Base-by-base conservation (phyloP, 2,113 vertebrate species). In the Scartelaos histophorus region DNA sequence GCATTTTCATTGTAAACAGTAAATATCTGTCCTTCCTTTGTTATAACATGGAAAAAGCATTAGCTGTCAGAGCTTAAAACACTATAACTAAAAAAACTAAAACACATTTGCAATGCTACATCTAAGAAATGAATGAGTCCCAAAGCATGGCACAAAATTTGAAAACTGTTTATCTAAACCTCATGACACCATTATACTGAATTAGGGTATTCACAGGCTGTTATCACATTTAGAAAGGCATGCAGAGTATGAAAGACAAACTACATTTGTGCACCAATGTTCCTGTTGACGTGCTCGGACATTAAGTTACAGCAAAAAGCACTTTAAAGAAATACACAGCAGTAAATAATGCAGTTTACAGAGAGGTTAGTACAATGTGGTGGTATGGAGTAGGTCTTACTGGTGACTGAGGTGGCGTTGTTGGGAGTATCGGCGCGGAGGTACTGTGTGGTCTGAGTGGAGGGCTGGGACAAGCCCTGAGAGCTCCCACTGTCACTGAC, bases 401-500 rank as follows among this genome's bases (percentile, higher is more conserved):
- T 99, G 89, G 97, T 96, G 86, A 99, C 93, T 1, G 97, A 95
- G 0, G 97, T 95, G 17, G 95, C 97, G 0, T 99, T 99, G 95
- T 99, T 99, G 21, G 97, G 98, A 0, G 98, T 99, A 90, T 99
- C 98, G 0, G 98, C 98, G 82, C 98, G 94, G 92, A 99, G 93
- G 91, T 99, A 99, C 91, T 99, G 98, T 0, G 98, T 99, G 0
- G 97, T 99, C 93, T 99, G 98, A 0, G 98, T 99, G 77, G 98
- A 99, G 0, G 97, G 97, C 75, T 99, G 97, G 19, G 97, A 99
- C 35, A 99, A 93, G 13, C 98, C 97, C 90, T 99, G 97, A 0
- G 98, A 98, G 89, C 98, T 98, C 70, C 96, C 96, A 85, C 97
- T 98, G 91, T 97, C 97, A 74, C 97, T 98, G 83, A 96, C 92